These are phyloP conservation scores for Falco punctatus DNA, from an alignment of 2,113 vertebrate species.

Conservation along the genomic window DNA sequence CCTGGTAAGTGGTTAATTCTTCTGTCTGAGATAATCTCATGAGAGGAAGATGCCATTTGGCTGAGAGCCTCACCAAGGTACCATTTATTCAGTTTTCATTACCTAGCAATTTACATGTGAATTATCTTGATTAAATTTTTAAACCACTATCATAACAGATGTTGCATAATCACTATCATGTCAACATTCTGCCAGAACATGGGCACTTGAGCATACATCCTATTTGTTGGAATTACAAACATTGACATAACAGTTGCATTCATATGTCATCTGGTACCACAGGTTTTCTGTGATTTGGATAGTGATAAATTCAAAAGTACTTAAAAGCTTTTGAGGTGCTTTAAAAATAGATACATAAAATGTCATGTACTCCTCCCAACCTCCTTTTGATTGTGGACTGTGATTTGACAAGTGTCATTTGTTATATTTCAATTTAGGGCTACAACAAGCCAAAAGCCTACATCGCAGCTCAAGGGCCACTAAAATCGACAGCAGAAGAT, in stretches of 20 bases:
- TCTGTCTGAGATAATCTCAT: background rate
- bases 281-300: background rate
- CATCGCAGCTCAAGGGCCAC: constrained; percentile 95
- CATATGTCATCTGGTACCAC: background rate
- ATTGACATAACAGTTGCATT: background rate
- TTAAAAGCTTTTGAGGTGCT: background rate
- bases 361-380: background rate
- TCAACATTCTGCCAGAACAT: background rate
- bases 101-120: background rate
- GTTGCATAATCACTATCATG: background rate
- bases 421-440: constrained; percentile 79
- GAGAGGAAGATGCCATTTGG: background rate
- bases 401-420: constrained; percentile 11
- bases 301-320: background rate
- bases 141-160: background rate
- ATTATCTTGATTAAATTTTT: background rate
- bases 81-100: background rate
- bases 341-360: constrained; percentile 16
- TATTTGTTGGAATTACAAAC: background rate
- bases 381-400: background rate
- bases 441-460: constrained; percentile 91
- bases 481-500: constrained; percentile 90
- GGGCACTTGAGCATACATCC: background rate
- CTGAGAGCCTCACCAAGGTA: background rate
- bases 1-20: constrained; percentile 3